phyloP scores from a whole-genome alignment of 2,797 vertebrate species.

The Aplochiton taeniatus region DNA sequence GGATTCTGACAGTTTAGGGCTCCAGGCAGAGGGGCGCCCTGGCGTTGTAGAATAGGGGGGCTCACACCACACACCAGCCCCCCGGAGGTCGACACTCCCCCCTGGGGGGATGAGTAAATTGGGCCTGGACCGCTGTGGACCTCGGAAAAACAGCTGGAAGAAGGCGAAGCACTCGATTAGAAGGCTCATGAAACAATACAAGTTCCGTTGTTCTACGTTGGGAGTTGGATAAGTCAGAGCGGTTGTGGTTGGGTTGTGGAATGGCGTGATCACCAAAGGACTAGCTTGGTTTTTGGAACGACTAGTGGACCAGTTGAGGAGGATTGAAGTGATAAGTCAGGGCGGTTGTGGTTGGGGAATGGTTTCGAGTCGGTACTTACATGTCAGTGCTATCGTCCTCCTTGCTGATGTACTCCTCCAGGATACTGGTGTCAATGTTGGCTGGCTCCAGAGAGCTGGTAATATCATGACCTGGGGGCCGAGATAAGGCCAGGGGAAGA shows the following conservation, averaged over 20 bases:
- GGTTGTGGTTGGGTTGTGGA: constrained; percentile 50
- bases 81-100: constrained; percentile 81
- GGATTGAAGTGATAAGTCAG: no score
- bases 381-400: constrained; percentile 97
- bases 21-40: constrained; percentile 66
- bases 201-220: no score
- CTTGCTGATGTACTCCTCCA: constrained; percentile 99
- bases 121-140: constrained; percentile 77
- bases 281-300: no score
- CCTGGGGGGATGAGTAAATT: constrained; percentile 83
- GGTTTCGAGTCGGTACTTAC: constrained; percentile 79
- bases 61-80: constrained; percentile 80
- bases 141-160: constrained; percentile 80
- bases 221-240: no score
- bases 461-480: constrained; percentile 93
- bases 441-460: constrained; percentile 95
- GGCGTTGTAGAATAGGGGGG: constrained; percentile 76
- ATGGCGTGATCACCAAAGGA: no score
- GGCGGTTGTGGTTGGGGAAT: background rate
- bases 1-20: constrained; percentile 71
- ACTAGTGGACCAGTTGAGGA: no score
- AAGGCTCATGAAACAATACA: background rate
- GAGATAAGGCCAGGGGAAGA: constrained; percentile 52
- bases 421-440: constrained; percentile 98
- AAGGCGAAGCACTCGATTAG: constrained; percentile 9